Evolutionary conservation across 2,113 vertebrate species (phyloP).

Genomic region (Grantiella picta): DNA sequence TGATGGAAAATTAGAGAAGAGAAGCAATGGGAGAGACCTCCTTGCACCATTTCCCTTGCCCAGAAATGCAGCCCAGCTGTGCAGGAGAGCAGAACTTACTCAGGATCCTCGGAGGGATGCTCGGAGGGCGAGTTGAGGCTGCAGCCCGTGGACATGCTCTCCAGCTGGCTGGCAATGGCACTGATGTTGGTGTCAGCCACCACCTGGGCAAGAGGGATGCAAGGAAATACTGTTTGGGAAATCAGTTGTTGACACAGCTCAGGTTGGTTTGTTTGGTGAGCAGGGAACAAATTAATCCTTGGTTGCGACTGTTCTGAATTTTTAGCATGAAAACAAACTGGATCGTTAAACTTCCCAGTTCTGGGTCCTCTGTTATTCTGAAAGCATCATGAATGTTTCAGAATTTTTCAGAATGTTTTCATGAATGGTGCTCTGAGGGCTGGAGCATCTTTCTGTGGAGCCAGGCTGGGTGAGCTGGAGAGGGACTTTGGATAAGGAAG

Average conservation of each 20-base stretch:
- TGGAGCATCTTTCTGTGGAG: not conserved
- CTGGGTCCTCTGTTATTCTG: not conserved
- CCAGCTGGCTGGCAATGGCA: conserved; percentile 88
- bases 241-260: not conserved
- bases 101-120: conserved; percentile 71
- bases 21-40: not conserved
- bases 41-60: not conserved
- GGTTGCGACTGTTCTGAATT: not conserved
- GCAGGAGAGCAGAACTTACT: conserved; percentile 76
- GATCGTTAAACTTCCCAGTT: not conserved
- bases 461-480: not conserved
- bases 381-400: not conserved
- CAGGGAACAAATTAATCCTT: not conserved
- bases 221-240: not conserved
- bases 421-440: not conserved
- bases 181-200: conserved; percentile 93
- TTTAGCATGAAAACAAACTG: not conserved
- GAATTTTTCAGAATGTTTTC: too few species aligned
- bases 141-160: conserved; percentile 79
- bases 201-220: conserved; percentile 71
- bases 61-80: not conserved
- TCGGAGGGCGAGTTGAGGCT: conserved; percentile 64
- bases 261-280: not conserved
- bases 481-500: not conserved
- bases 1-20: not conserved